Conservation (phyloP, 2,888 invertebrate species). For the Digitonthophagus gazella region DNA sequence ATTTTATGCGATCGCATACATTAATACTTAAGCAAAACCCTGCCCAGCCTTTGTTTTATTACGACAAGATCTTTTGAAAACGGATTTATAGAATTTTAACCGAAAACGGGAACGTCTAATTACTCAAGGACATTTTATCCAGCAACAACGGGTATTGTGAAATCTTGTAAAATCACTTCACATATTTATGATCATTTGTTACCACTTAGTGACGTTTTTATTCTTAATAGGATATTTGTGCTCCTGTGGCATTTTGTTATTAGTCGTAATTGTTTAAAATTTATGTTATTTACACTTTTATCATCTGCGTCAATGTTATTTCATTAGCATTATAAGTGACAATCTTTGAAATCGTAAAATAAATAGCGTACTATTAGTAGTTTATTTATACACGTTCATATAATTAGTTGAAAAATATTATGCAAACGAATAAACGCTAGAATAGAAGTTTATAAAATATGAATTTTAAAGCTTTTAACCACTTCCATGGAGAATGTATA, state of each 20-base stretch:
- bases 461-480: too few species aligned
- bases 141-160: not conserved
- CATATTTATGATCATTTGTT: too few species aligned
- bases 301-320: too few species aligned
- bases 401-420: too few species aligned
- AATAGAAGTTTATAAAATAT: too few species aligned
- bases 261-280: not conserved
- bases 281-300: too few species aligned
- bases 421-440: too few species aligned
- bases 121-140: not conserved
- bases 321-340: not conserved
- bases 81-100: not conserved
- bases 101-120: not conserved
- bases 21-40: conserved; percentile 25
- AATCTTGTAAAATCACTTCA: not conserved
- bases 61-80: not conserved
- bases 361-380: too few species aligned
- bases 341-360: not conserved
- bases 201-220: too few species aligned
- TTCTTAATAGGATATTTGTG: too few species aligned
- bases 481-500: too few species aligned
- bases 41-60: not conserved
- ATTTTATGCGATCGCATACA: conserved; percentile 32
- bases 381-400: too few species aligned
- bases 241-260: not conserved